Conservation (phyloP, 1,140 invertebrate genomes). For the Telenomus remus region DNA sequence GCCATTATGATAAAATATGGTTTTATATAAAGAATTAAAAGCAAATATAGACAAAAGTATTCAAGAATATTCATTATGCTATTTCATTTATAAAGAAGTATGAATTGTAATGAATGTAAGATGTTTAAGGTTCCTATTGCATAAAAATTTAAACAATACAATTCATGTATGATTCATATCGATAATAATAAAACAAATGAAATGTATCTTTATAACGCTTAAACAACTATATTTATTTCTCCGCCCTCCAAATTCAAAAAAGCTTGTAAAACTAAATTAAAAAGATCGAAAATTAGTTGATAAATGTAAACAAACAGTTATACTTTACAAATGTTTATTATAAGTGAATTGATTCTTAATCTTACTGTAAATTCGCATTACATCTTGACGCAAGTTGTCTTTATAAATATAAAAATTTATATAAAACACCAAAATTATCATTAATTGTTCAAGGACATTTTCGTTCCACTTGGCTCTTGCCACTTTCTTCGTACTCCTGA, state of each 20-base stretch:
- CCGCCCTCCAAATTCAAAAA: not conserved
- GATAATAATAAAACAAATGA: not conserved
- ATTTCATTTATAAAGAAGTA: slow-evolving; percentile 8
- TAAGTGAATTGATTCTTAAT: slow-evolving; percentile 11
- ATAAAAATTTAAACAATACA: slow-evolving; percentile 19
- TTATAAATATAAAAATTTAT: slow-evolving; percentile 45
- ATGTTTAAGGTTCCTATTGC: slow-evolving; percentile 26
- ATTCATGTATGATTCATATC: slow-evolving; percentile 24
- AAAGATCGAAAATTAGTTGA: too few relatives aligned
- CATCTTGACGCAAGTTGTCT: slow-evolving; percentile 5
- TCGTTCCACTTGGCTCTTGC: slow-evolving; percentile 87
- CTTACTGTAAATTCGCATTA: slow-evolving; percentile 15
- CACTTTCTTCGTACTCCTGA: slow-evolving; percentile 92
- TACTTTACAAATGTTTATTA: slow-evolving; percentile 22
- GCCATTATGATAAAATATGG: slow-evolving; percentile 15
- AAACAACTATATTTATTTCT: not conserved
- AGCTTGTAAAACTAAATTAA: too few relatives aligned
- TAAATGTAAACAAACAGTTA: too few relatives aligned
- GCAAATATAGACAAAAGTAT: not conserved
- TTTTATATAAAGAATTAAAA: slow-evolving; percentile 12
- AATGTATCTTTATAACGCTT: not conserved
- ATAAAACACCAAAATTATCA: slow-evolving; percentile 29
- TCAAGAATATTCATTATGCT: too few relatives aligned
- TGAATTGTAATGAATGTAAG: slow-evolving; percentile 19
- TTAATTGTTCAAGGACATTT: slow-evolving; percentile 82